phyloP scores from a whole-genome alignment of 2,797 vertebrate species.

The Trachurus trachurus region DNA sequence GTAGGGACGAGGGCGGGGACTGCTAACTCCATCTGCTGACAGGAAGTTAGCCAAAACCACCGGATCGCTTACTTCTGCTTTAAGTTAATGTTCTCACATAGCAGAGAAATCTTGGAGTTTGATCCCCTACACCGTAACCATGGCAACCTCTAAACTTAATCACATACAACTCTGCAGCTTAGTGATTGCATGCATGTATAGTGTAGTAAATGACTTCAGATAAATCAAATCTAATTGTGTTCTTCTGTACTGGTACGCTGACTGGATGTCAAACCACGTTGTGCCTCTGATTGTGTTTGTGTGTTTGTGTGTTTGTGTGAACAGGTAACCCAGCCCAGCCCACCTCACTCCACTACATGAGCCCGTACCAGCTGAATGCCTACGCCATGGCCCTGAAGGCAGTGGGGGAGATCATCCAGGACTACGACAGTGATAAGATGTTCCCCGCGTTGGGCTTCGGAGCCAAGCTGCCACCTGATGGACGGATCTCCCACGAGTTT shows the following conservation, averaged over 20 bases:
- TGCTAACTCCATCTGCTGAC: too few species aligned
- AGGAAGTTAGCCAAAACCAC: too few species aligned
- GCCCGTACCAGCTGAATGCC: constrained; percentile 96
- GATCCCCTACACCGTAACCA: constrained; percentile 1
- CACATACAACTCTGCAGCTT: neutral
- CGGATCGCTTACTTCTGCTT: too few species aligned
- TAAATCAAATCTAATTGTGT: neutral
- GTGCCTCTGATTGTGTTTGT: constrained; percentile 1
- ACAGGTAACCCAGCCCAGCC: constrained; percentile 97
- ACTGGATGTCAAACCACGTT: neutral
- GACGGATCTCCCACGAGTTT: constrained; percentile 97
- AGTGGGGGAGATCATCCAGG: constrained; percentile 98
- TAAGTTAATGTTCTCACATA: neutral
- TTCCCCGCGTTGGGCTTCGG: constrained; percentile 98
- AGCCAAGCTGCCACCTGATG: constrained; percentile 96
- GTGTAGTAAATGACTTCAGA: neutral
- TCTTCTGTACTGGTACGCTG: neutral
- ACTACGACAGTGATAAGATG: constrained; percentile 99
- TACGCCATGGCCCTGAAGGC: constrained; percentile 98
- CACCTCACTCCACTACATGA: constrained; percentile 98
- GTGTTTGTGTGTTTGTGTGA: constrained; percentile 17
- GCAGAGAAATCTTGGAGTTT: neutral
- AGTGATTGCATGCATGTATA: neutral
- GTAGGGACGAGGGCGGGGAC: too few species aligned
- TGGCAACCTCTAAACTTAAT: neutral